Evolutionary conservation across 2,888 invertebrate species (phyloP).

Genomic region (Mythimna ferrago): DNA sequence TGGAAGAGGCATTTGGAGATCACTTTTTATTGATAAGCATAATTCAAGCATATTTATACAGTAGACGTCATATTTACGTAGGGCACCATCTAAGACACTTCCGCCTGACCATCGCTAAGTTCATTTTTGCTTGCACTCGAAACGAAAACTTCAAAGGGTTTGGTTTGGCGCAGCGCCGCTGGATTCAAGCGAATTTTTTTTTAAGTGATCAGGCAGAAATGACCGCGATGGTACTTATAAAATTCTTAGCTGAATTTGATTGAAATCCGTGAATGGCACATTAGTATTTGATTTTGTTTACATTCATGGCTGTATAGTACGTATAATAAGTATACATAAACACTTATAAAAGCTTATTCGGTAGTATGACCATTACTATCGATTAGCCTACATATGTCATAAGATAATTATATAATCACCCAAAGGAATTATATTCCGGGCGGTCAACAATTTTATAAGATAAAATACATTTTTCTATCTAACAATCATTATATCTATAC

Average conservation of each 20-base stretch:
- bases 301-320: constrained; percentile 16
- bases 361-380: not conserved
- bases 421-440: constrained; percentile 14
- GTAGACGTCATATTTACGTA: not conserved
- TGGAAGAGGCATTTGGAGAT: no score
- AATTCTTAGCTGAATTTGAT: not conserved
- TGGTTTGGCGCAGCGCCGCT: no score
- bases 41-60: not conserved
- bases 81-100: no score
- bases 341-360: not conserved
- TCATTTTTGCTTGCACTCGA: no score
- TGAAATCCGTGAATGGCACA: constrained; percentile 31
- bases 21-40: not conserved
- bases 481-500: not conserved
- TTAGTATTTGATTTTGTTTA: constrained; percentile 20
- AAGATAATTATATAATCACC: constrained; percentile 7
- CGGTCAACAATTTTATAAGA: not conserved
- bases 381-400: not conserved
- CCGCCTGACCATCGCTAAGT: no score
- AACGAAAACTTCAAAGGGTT: no score
- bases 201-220: no score
- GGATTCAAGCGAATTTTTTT: no score
- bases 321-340: not conserved
- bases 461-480: not conserved
- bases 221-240: not conserved